phyloP scores from a whole-genome alignment of 2,113 vertebrate species.

The Aegotheles bennettii region DNA sequence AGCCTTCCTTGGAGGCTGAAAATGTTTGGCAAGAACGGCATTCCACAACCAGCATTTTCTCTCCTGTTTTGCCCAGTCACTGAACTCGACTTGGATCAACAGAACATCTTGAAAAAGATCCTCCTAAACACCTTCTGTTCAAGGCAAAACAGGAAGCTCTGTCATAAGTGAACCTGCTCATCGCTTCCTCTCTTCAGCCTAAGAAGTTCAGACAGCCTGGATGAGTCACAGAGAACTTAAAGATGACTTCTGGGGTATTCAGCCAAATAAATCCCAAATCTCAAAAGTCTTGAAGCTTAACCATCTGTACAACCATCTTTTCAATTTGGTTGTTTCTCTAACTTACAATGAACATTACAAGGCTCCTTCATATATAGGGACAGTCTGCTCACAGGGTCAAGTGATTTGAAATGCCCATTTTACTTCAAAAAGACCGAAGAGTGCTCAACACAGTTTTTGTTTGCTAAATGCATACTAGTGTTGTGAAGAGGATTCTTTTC shows the following conservation, averaged over 20 bases:
- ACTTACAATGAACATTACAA: background rate
- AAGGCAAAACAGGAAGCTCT: background rate
- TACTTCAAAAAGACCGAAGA: background rate
- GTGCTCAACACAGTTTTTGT: background rate
- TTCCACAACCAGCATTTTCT: background rate
- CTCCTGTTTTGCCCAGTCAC: background rate
- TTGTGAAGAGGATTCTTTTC: background rate
- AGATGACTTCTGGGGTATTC: background rate
- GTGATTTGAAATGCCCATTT: background rate
- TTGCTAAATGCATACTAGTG: background rate
- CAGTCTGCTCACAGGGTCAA: background rate
- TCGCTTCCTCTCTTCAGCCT: background rate
- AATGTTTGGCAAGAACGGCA: background rate
- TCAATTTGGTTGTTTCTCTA: background rate
- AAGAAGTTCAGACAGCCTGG: background rate
- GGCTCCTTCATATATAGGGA: background rate
- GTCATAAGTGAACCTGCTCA: slow-evolving; percentile 14
- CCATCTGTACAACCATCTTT: background rate
- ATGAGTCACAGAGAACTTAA: background rate
- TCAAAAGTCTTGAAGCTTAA: background rate
- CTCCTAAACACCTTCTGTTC: background rate
- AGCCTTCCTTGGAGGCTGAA: background rate
- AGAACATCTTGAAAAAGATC: background rate
- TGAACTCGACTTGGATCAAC: background rate
- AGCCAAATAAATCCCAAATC: background rate